Evolutionary conservation across 2,797 vertebrate species (phyloP).

Genomic region (Pempheris klunzingeri): DNA sequence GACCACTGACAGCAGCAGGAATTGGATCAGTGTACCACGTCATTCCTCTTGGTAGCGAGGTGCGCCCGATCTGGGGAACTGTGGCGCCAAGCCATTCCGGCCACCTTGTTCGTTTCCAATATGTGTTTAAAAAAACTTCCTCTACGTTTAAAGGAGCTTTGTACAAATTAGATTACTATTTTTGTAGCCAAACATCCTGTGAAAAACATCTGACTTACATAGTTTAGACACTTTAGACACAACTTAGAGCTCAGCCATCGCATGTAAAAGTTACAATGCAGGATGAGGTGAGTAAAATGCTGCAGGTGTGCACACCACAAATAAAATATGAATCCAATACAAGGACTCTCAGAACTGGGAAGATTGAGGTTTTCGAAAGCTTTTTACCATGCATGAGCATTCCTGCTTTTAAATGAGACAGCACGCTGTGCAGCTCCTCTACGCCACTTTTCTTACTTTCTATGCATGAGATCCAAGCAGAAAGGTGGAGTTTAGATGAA

Average conservation of each 20-base stretch:
- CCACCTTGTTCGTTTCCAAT: neutral
- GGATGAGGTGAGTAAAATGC: no score
- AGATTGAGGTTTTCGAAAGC: neutral
- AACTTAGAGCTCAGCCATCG: neutral
- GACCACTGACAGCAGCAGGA: neutral
- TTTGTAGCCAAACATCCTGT: neutral
- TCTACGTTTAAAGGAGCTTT: neutral
- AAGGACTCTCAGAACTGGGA: neutral
- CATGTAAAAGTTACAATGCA: no score
- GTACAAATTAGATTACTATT: neutral
- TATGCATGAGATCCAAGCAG: neutral
- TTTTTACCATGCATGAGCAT: neutral
- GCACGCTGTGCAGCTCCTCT: neutral
- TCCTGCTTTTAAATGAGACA: neutral
- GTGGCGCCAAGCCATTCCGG: neutral
- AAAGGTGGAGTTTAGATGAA: neutral
- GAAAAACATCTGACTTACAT: no score
- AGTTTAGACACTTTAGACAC: neutral
- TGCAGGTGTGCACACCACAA: neutral
- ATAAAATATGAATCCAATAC: neutral
- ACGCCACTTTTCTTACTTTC: neutral
- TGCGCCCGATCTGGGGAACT: neutral
- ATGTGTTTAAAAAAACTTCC: no score
- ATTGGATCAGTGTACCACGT: neutral
- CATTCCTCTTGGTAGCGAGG: neutral